These are phyloP conservation scores for Enteromius mattozi DNA, from an alignment of 2,797 vertebrate species.

Conservation along the genomic window DNA sequence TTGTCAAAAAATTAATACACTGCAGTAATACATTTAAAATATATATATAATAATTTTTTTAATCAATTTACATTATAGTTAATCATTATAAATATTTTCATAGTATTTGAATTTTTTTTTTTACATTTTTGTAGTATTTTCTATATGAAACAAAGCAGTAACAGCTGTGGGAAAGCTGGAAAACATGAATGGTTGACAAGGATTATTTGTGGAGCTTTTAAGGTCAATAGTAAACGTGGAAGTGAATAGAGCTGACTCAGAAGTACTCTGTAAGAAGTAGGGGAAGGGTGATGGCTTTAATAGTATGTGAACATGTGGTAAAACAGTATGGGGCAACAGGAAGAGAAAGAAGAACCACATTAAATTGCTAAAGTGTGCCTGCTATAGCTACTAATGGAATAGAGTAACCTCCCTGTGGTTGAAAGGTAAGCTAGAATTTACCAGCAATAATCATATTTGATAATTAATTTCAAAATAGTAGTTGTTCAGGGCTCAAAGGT, in stretches of 20 bases:
- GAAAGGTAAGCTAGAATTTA: neutral
- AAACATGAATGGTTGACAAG: neutral
- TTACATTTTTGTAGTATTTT: neutral
- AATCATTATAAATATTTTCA: neutral
- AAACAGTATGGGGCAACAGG: neutral
- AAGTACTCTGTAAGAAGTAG: constrained; percentile 61
- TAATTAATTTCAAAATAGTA: neutral
- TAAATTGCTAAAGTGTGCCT: neutral
- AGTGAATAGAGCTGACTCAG: constrained; percentile 60
- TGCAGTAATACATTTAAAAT: no score
- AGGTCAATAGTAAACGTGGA: constrained; percentile 68
- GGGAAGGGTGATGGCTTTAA: constrained; percentile 44
- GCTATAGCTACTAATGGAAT: neutral
- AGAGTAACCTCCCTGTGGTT: neutral
- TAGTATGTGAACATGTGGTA: constrained; percentile 29
- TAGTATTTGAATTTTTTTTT: neutral
- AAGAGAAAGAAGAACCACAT: neutral
- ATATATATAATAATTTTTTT: no score
- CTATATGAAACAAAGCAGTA: neutral
- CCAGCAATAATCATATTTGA: neutral
- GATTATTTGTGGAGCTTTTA: constrained; percentile 48
- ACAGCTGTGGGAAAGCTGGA: neutral
- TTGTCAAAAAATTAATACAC: no score
- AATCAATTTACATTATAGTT: neutral
- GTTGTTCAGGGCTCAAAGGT: neutral